phyloP scores from a whole-genome alignment of 2,888 invertebrate species.

The Lasioglossum lativentre region DNA sequence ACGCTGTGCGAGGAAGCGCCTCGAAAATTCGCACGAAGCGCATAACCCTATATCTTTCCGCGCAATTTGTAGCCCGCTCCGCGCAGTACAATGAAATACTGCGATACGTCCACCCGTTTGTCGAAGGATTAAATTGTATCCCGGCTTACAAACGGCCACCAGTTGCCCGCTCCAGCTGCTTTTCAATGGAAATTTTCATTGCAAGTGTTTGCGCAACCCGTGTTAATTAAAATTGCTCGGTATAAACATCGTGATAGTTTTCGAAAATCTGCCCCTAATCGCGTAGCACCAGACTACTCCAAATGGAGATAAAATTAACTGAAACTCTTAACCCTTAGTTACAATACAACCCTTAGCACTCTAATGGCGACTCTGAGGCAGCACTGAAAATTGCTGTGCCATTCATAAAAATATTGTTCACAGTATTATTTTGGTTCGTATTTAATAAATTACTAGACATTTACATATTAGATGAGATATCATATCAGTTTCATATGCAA shows the following conservation, averaged over 20 bases:
- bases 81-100: conserved; percentile 31
- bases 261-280: background rate
- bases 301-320: background rate
- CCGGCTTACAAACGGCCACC: conserved; percentile 41
- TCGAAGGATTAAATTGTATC: conserved; percentile 49
- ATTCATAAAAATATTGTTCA: too few species aligned
- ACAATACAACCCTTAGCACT: too few species aligned
- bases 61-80: conserved; percentile 26
- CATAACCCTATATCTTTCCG: conserved; percentile 12
- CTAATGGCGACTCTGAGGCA: too few species aligned
- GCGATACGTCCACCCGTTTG: conserved; percentile 37
- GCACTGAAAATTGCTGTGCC: too few species aligned
- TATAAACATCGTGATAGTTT: background rate
- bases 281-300: background rate
- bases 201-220: background rate
- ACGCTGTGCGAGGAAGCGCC: conserved; percentile 11
- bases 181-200: conserved; percentile 39
- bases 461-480: too few species aligned
- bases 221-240: background rate
- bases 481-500: too few species aligned
- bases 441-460: too few species aligned
- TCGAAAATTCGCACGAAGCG: conserved; percentile 12
- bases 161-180: conserved; percentile 37
- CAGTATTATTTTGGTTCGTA: too few species aligned
- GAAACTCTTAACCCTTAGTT: too few species aligned